Evolutionary conservation across 2,888 invertebrate genomes (phyloP), one percentile per base, ranked within the genome.

Genomic region (Spialia ferax): DNA sequence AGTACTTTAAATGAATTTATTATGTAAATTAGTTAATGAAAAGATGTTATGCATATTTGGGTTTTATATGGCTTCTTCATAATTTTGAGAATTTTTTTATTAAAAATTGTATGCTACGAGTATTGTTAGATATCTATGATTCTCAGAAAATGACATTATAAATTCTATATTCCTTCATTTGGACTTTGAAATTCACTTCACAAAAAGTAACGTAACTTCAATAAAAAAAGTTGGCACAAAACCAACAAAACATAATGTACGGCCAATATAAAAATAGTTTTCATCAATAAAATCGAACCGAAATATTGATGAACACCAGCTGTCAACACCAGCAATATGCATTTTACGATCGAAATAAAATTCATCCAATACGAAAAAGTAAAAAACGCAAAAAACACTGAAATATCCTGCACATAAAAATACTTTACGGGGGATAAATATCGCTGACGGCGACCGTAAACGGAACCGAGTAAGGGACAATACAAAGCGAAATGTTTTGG

Each of bases 301-400:
- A 62, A 68, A 68, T 62, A 68, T 56, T 62, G 61, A 68, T 68
- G 62, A 68, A 63, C 52, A 38, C 68, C 57, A 55, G 63, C 63
- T 68, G 68, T 68, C 68, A 68, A 63, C 62, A 50, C 57, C 68
- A 63, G 68, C 68, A 62, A 68, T 68, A 68, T 63, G 62, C 62
- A 68, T 68, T 68, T 68, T 63, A 68, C 62, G 68, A 63, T 59
- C 62, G 57, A 62, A 68, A 68, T 68, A 68, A 68, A 68, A 63
- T 68, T 57, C 57, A 57, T 57, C 63, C 68, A 50, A 68, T 68
- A 52, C 62, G 57, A 63, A 68, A 63, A 63, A 68, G 62, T 68
- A 68, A 68, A 67, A 68, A 68, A 63, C 48, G 38, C 10, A 38
- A 57, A 57, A 63, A 60, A 57, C 68, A 57, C 45, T 57, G 56